Evolutionary conservation across 1,140 invertebrate genomes (phyloP).

Genomic region (Teleogryllus occipitalis): DNA sequence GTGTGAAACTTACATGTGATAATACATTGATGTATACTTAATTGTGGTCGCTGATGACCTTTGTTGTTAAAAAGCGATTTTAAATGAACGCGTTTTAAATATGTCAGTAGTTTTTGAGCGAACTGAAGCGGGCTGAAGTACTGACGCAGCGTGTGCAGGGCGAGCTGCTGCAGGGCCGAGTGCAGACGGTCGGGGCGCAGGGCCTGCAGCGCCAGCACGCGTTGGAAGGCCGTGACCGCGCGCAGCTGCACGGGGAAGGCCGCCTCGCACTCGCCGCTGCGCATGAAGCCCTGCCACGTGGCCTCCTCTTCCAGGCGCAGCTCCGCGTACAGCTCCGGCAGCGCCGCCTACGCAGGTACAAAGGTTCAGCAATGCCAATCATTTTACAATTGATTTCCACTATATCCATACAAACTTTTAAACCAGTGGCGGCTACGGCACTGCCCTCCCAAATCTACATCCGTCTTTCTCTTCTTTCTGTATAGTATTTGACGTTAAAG

Average conservation of each 20-base stretch:
- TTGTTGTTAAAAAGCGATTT: no score
- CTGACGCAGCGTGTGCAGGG: constrained; percentile 56
- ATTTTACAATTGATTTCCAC: no score
- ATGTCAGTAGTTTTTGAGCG: no score
- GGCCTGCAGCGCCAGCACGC: constrained; percentile 71
- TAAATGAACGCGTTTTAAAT: no score
- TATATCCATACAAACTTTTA: no score
- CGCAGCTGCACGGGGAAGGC: constrained; percentile 38
- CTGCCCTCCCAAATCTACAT: no score
- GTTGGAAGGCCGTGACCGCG: constrained; percentile 63
- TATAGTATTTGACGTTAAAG: no score
- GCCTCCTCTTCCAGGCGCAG: constrained; percentile 52
- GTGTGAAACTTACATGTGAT: no score
- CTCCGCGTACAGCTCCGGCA: constrained; percentile 53
- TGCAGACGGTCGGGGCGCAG: constrained; percentile 74
- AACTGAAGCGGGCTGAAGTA: not conserved
- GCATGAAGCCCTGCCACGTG: constrained; percentile 59
- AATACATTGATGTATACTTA: no score
- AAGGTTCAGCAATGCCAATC: not conserved
- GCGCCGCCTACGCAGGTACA: constrained; percentile 34
- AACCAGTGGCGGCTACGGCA: no score
- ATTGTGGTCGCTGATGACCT: no score
- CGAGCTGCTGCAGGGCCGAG: constrained; percentile 59
- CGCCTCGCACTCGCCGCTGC: constrained; percentile 48
- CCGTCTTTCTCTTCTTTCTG: no score